Evolutionary conservation across 2,113 vertebrate species (phyloP).

Genomic region (Sebastes fasciatus): DNA sequence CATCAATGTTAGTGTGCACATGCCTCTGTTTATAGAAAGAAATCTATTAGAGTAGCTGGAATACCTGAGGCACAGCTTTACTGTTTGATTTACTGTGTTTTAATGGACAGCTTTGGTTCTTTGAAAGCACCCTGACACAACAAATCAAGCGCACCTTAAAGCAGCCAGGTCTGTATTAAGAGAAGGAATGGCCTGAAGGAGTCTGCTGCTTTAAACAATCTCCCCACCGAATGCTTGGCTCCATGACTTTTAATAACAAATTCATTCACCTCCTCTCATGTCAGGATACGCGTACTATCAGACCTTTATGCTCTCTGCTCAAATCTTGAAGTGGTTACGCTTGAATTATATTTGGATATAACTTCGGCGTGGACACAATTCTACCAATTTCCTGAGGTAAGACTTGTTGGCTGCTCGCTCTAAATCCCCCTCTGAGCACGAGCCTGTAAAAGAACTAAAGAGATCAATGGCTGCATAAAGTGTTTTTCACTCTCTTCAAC

Average conservation of each 20-base stretch:
- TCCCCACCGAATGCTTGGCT: background rate
- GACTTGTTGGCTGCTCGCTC: background rate
- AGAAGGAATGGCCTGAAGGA: background rate
- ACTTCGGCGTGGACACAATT: background rate
- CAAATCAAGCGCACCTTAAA: slow-evolving; percentile 47
- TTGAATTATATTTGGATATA: background rate
- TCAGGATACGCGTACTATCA: background rate
- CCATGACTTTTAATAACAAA: slow-evolving; percentile 11
- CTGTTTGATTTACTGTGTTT: slow-evolving; percentile 33
- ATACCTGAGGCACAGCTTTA: slow-evolving; percentile 6
- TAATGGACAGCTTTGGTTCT: slow-evolving; percentile 6
- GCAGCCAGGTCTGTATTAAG: slow-evolving; percentile 11
- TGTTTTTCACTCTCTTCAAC: background rate
- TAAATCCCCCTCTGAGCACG: too few species aligned
- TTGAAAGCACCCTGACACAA: slow-evolving; percentile 13
- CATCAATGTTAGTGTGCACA: background rate
- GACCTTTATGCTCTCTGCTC: background rate
- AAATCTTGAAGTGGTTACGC: background rate
- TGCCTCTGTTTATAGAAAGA: background rate
- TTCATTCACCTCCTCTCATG: background rate
- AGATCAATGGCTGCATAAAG: background rate
- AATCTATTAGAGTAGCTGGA: background rate
- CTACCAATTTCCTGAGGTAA: slow-evolving; percentile 21
- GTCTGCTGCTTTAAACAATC: slow-evolving; percentile 5
- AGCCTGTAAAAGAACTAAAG: background rate